Evolutionary conservation across 2,888 invertebrate species (phyloP).

Genomic region (Arge pagana): DNA sequence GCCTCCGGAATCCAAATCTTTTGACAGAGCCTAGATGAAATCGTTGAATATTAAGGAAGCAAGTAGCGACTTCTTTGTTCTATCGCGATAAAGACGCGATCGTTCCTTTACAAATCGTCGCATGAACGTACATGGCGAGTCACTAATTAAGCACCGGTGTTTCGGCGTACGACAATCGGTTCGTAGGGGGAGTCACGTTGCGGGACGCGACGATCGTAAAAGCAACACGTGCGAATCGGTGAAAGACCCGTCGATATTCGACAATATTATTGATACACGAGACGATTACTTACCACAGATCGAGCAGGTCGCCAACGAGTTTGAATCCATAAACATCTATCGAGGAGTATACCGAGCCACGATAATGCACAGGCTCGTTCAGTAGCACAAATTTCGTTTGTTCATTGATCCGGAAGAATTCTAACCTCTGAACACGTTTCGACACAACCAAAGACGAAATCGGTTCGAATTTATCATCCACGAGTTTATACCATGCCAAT

Average conservation of each 20-base stretch:
- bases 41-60: too few species aligned
- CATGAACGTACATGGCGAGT: too few species aligned
- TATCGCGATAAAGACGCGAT: too few species aligned
- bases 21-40: slow-evolving; percentile 35
- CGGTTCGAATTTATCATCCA: slow-evolving; percentile 30
- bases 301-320: slow-evolving; percentile 32
- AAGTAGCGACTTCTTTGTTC: too few species aligned
- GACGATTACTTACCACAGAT: slow-evolving; percentile 48
- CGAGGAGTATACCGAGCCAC: slow-evolving; percentile 29
- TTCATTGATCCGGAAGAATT: slow-evolving; percentile 38
- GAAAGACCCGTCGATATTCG: neutral
- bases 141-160: too few species aligned
- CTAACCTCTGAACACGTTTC: slow-evolving; percentile 39
- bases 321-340: slow-evolving; percentile 52
- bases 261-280: neutral
- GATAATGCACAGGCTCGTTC: slow-evolving; percentile 29
- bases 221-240: neutral
- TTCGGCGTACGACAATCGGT: too few species aligned
- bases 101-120: too few species aligned
- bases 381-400: slow-evolving; percentile 44
- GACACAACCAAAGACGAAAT: slow-evolving; percentile 43
- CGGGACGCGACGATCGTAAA: neutral
- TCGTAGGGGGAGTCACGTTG: too few species aligned
- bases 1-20: slow-evolving; percentile 28
- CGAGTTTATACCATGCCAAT: slow-evolving; percentile 47